phyloP scores from a whole-genome alignment of 2,797 vertebrate species.

The Aphelocoma californica region DNA sequence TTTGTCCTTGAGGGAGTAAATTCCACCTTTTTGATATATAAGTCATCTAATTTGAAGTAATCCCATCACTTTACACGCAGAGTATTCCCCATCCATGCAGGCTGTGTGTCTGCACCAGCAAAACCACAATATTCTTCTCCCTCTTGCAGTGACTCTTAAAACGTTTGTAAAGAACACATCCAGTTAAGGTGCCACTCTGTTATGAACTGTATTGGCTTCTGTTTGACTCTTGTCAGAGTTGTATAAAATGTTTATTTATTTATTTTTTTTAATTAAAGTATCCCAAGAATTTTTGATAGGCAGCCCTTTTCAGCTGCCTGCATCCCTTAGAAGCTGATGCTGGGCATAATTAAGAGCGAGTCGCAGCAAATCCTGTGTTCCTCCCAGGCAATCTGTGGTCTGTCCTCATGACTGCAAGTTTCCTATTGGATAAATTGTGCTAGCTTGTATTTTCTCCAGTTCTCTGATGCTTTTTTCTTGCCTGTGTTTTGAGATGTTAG shows the following conservation, averaged over 20 bases:
- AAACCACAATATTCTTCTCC: not conserved
- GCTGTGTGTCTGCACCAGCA: not conserved
- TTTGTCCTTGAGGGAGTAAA: not conserved
- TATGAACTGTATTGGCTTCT: not conserved
- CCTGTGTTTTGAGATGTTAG: not conserved
- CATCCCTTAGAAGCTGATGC: not conserved
- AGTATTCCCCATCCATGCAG: rapidly evolving
- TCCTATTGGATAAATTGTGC: not conserved
- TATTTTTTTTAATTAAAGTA: not conserved
- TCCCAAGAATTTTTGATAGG: not conserved
- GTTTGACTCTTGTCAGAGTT: not conserved
- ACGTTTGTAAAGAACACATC: not conserved
- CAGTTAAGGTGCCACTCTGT: not conserved
- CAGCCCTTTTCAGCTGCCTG: not conserved
- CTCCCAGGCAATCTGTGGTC: not conserved
- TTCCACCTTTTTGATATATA: not conserved
- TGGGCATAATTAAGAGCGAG: not conserved
- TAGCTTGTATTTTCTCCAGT: not conserved
- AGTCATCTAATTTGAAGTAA: not conserved
- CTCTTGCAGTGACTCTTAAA: not conserved
- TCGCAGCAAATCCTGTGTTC: not conserved
- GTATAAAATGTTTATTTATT: not conserved
- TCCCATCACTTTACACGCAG: not conserved
- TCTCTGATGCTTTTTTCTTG: not conserved
- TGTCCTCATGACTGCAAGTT: not conserved